phyloP scores from a whole-genome alignment of 2,888 invertebrate species.

The Melieria omissa region DNA sequence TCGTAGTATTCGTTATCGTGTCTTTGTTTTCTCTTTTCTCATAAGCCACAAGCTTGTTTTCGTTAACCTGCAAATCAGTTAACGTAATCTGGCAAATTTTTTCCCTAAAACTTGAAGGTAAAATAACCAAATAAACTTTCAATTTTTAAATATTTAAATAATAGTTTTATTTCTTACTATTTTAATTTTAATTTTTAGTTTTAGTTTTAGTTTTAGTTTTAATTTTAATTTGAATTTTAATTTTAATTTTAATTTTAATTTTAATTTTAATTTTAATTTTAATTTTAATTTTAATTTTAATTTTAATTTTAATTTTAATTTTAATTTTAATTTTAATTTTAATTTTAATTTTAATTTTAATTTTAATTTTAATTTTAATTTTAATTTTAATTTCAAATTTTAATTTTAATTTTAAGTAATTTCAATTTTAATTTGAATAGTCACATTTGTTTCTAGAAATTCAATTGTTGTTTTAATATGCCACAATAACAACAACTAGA shows the following conservation, averaged over 20 bases:
- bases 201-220: not conserved
- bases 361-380: not conserved
- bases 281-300: not conserved
- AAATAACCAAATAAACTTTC: no score
- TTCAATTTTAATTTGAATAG: not conserved
- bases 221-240: not conserved
- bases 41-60: no score
- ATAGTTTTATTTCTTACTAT: not conserved
- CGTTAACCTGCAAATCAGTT: no score
- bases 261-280: slow-evolving; percentile 2
- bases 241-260: not conserved
- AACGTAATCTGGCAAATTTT: no score
- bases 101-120: no score
- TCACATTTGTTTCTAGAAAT: not conserved
- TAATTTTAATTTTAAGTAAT: not conserved
- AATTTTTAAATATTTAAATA: no score
- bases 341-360: not conserved
- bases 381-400: not conserved
- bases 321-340: not conserved
- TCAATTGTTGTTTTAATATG: not conserved
- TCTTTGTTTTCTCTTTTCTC: no score
- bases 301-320: not conserved
- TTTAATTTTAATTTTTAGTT: slow-evolving; percentile 5
- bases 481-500: slow-evolving; percentile 18
- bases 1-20: no score